A percentile compares a stretch with the other conserved stretches of the same genome.
Evolutionary conservation across 2,888 invertebrate species (phyloP).

Genomic region (Melieria picta): DNA sequence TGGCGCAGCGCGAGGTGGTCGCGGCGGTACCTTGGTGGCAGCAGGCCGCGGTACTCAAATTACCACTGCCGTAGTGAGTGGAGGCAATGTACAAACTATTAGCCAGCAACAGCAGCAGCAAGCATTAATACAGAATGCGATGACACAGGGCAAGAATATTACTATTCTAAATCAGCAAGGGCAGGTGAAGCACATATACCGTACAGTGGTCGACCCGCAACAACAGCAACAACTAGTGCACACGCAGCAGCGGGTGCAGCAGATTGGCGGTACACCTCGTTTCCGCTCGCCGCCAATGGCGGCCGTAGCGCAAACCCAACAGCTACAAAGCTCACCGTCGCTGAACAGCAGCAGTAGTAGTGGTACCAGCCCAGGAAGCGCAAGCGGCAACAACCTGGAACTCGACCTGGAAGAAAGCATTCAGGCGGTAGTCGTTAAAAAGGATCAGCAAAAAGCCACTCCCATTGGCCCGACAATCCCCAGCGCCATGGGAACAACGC

Average conservation of each 20-base stretch:
- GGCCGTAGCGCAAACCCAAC: slow-evolving; percentile 13
- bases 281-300: slow-evolving; percentile 40
- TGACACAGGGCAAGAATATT: slow-evolving; percentile 41
- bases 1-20: slow-evolving; percentile 43
- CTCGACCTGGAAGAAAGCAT: slow-evolving; percentile 64
- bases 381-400: slow-evolving; percentile 43
- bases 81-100: slow-evolving; percentile 23
- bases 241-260: slow-evolving; percentile 39
- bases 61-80: slow-evolving; percentile 10
- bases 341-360: neutral
- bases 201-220: slow-evolving; percentile 39
- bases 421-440: slow-evolving; percentile 62
- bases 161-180: slow-evolving; percentile 39
- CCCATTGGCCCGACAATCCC: slow-evolving; percentile 36
- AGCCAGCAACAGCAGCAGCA: slow-evolving; percentile 30
- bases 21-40: slow-evolving; percentile 37
- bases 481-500: slow-evolving; percentile 46
- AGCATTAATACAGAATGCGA: slow-evolving; percentile 21
- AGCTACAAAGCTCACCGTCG: slow-evolving; percentile 31
- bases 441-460: slow-evolving; percentile 55
- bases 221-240: slow-evolving; percentile 50
- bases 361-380: slow-evolving; percentile 22
- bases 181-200: slow-evolving; percentile 41
- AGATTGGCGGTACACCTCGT: slow-evolving; percentile 20
- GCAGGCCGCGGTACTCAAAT: slow-evolving; percentile 39